Conservation (phyloP, 1,140 invertebrate genomes). For the Limonius californicus region DNA sequence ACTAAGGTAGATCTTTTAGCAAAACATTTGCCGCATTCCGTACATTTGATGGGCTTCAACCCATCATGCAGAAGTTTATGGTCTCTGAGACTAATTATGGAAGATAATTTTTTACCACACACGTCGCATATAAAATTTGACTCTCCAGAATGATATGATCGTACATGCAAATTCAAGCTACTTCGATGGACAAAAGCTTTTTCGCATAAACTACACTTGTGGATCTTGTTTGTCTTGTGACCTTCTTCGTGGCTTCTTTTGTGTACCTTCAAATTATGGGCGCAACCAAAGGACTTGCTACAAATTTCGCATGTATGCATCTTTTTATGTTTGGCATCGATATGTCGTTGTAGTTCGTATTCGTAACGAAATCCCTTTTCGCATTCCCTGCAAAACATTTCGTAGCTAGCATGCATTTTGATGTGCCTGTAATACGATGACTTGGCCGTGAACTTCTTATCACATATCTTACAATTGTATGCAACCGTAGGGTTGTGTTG, state of each 20-base stretch:
- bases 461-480: no score
- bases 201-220: background rate
- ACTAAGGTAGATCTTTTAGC: background rate
- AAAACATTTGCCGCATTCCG: background rate
- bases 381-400: no score
- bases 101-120: conserved; percentile 9
- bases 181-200: background rate
- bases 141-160: background rate
- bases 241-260: background rate
- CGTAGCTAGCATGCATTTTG: no score
- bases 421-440: no score
- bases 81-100: conserved; percentile 40
- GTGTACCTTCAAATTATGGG: background rate
- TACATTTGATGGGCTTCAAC: conserved; percentile 51
- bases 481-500: no score
- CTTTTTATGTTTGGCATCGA: background rate
- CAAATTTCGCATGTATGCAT: background rate
- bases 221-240: background rate
- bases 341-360: background rate
- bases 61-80: conserved; percentile 64
- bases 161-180: background rate
- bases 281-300: background rate
- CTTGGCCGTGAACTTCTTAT: no score
- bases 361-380: no score
- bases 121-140: conserved; percentile 26